phyloP scores from a whole-genome alignment of 2,797 vertebrate genomes.

The Anniella stebbinsi region DNA sequence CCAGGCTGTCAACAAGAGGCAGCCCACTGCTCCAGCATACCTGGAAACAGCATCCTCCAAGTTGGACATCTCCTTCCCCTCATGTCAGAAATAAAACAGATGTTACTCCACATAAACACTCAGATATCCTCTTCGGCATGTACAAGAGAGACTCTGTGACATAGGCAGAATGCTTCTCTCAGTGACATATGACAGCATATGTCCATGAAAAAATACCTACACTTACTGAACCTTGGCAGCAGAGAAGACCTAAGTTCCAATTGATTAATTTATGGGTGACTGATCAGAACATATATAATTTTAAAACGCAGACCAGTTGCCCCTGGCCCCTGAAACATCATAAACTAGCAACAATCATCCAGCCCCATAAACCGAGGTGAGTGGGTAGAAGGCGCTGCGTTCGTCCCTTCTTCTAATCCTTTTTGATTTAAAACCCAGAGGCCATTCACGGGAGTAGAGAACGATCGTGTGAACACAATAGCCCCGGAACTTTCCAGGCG shows the following conservation, averaged over 20 bases:
- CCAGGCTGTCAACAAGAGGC: neutral
- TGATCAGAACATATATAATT: neutral
- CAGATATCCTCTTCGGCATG: neutral
- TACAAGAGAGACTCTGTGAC: neutral
- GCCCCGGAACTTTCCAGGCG: neutral
- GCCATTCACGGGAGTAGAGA: no score
- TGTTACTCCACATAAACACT: no score
- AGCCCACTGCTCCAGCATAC: neutral
- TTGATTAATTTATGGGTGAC: neutral
- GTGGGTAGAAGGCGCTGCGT: neutral
- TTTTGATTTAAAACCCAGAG: no score
- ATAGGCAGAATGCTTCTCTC: neutral
- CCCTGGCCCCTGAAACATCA: no score
- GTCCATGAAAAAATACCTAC: neutral
- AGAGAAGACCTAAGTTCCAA: neutral
- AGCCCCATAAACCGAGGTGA: neutral
- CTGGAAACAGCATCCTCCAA: neutral
- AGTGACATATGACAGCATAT: no score
- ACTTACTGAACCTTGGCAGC: no score
- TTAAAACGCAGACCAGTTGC: neutral
- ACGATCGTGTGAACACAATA: neutral
- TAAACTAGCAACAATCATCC: neutral
- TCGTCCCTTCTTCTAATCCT: no score
- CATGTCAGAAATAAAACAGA: no score
- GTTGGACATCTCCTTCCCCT: no score